Conservation (phyloP, 2,888 invertebrate genomes). For the Dione vanillae region DNA sequence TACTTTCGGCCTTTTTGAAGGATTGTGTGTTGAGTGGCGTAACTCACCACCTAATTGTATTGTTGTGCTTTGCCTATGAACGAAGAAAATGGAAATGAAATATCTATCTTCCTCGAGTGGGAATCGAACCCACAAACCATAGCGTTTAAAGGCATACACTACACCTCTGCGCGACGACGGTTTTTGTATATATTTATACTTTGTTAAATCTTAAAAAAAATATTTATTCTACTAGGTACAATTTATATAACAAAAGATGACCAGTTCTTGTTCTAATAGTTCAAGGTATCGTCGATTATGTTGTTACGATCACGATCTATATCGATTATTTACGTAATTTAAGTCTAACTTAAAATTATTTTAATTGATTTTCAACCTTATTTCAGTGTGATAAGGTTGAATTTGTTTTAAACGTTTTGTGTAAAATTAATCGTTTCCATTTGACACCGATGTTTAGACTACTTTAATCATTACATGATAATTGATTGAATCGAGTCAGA, state of each 20-base stretch:
- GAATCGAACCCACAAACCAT: no score
- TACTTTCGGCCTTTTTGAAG: no score
- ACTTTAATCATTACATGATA: constrained; percentile 23
- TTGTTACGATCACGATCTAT: constrained; percentile 35
- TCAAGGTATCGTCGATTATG: constrained; percentile 35
- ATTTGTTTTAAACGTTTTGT: not conserved
- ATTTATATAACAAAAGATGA: constrained; percentile 11
- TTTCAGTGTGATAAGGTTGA: not conserved
- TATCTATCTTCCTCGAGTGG: no score
- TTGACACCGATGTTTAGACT: constrained; percentile 36
- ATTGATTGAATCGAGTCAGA: constrained; percentile 3
- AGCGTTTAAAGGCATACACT: no score
- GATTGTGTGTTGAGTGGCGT: no score
- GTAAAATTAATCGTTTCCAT: constrained; percentile 24
- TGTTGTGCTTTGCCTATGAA: no score
- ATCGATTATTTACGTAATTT: constrained; percentile 28
- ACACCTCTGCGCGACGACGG: no score
- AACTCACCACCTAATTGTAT: no score
- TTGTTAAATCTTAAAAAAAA: no score
- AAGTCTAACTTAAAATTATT: not conserved
- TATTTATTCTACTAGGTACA: no score
- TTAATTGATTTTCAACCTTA: constrained; percentile 18
- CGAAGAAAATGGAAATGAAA: no score
- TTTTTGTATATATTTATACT: no score
- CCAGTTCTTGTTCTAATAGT: constrained; percentile 32